Percentiles rank a stretch among this genome's conserved stretches.
phyloP scores from a whole-genome alignment of 2,888 invertebrate genomes.

The Drosophila diplacantha region DNA sequence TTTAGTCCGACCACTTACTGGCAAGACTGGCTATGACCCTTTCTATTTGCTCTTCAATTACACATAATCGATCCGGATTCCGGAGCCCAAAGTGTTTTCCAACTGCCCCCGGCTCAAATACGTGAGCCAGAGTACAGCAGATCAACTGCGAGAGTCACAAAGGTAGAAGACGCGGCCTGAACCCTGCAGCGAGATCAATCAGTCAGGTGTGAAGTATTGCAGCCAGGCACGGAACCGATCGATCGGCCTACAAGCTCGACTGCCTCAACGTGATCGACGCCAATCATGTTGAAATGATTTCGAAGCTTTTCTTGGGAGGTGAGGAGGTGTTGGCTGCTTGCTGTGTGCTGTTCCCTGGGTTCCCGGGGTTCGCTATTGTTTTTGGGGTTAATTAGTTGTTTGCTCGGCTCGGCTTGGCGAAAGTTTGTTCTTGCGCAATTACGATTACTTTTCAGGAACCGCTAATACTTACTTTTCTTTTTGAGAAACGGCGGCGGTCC shows the following conservation, averaged over 20 bases:
- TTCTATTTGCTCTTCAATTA: slow-evolving; percentile 50
- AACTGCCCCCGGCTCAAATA: slow-evolving; percentile 36
- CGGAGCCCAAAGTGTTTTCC: slow-evolving; percentile 38
- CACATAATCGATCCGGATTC: slow-evolving; percentile 27
- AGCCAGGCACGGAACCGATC: slow-evolving; percentile 52
- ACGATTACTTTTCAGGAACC: slow-evolving; percentile 19
- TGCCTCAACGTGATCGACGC: slow-evolving; percentile 60
- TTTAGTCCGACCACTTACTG: slow-evolving; percentile 17
- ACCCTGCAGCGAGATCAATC: slow-evolving; percentile 56
- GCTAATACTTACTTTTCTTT: slow-evolving; percentile 89
- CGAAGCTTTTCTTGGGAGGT: slow-evolving; percentile 43
- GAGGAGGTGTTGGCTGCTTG: slow-evolving; percentile 11
- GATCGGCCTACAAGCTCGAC: slow-evolving; percentile 28
- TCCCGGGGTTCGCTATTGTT: slow-evolving; percentile 11
- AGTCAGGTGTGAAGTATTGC: slow-evolving; percentile 69
- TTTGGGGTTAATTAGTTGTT: slow-evolving; percentile 72
- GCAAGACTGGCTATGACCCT: slow-evolving; percentile 28
- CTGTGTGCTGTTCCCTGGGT: background rate
- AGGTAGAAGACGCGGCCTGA: slow-evolving; percentile 30
- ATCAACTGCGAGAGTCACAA: slow-evolving; percentile 24
- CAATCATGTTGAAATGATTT: slow-evolving; percentile 69
- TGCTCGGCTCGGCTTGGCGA: slow-evolving; percentile 48
- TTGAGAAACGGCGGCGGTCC: slow-evolving; percentile 85
- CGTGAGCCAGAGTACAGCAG: slow-evolving; percentile 62
- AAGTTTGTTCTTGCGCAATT: slow-evolving; percentile 33